phyloP scores from a whole-genome alignment of 2,797 vertebrate species.

The Ambastaia sidthimunki region DNA sequence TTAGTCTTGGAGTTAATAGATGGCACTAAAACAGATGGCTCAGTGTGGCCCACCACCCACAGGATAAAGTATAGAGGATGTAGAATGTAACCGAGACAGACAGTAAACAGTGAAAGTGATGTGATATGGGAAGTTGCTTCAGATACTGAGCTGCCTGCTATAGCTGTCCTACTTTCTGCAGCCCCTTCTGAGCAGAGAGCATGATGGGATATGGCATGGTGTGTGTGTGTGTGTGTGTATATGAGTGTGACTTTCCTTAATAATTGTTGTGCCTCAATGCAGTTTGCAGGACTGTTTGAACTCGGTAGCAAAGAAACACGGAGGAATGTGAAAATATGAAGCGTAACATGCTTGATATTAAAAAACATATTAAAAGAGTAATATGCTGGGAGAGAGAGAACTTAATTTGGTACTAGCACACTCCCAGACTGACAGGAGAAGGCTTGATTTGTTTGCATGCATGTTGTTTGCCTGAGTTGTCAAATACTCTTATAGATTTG shows the following conservation, averaged over 20 bases:
- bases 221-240: neutral
- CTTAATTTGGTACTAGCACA: neutral
- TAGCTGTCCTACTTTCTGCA: constrained; percentile 40
- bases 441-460: neutral
- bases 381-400: neutral
- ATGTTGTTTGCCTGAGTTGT: neutral
- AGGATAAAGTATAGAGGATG: constrained; percentile 12
- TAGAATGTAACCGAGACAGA: neutral
- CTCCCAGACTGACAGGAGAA: neutral
- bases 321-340: neutral
- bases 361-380: neutral
- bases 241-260: constrained; percentile 13
- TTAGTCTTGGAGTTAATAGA: constrained; percentile 22
- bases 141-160: constrained; percentile 42
- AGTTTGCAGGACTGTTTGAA: neutral
- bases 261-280: neutral
- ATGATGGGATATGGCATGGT: constrained; percentile 27
- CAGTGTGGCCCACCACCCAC: constrained; percentile 18
- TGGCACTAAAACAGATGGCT: constrained; percentile 20
- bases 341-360: neutral
- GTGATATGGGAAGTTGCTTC: constrained; percentile 52
- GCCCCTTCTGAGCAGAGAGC: constrained; percentile 23
- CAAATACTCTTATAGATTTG: neutral
- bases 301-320: neutral
- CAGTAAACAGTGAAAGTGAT: constrained; percentile 32